Base-by-base conservation (phyloP, 2,113 vertebrate genomes). In the Garra rufa region DNA sequence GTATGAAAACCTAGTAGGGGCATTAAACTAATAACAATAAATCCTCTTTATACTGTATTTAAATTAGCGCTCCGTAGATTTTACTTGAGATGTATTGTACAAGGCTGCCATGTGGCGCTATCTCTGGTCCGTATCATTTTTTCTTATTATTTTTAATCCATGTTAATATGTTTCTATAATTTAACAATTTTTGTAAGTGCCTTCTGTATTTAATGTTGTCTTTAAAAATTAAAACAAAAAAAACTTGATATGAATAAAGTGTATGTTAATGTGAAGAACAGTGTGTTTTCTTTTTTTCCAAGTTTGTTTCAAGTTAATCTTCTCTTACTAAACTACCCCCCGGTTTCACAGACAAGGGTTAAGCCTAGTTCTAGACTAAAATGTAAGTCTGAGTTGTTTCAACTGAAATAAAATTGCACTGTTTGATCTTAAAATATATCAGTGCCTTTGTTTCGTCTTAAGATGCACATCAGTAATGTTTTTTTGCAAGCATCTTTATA, bases 131-230 rank as follows among this genome's bases (percentile, higher is more conserved):
- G 88, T 90, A 86, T 87, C 7, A 55, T 57, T 57, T 21, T 88
- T 90, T 93, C 90, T 85, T 85, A 71, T 81, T 81, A 30, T 83
- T 81, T 93, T 91, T 88, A 90, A 93, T 91, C 89, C 83, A 81
- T 89, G 86, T 91, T 92, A 94, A 93, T 94, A 92, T 89, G 94
- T 92, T 83, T 92, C 82, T 92, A 83, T 94, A 88, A 93, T 95
- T 93, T 92, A 90, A 93, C 83, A 41, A 17, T 91, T 92, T 94
- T 96, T 98, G 96, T 96, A 98, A 99, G 97, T 99, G 98, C 98
- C 98, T 99, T 99, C 95, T 93, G 92, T 94, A 96, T 91, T 95
- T 93, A 95, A 95, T 94, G 44, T 88, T 92, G 93, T 95, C 92
- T 94, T 95, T 95, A 88, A 63, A 86, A 90, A 90, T 95, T 83